phyloP scores from a whole-genome alignment of 2,113 vertebrate species.

The Poicephalus meyeri region DNA sequence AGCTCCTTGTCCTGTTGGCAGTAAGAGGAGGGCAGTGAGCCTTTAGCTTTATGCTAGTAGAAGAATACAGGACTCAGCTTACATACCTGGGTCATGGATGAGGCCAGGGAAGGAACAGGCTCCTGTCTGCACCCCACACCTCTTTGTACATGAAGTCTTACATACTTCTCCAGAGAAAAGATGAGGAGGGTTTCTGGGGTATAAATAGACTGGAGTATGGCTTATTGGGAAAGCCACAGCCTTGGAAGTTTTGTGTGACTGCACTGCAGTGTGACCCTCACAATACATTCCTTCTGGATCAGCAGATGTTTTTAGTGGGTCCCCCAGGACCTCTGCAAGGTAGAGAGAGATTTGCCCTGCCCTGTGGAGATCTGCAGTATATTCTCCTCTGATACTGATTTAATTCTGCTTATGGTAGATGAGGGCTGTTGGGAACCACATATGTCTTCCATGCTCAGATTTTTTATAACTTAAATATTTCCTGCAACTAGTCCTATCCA shows the following conservation, averaged over 20 bases:
- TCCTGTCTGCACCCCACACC: fast-evolving
- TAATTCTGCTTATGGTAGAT: not conserved
- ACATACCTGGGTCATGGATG: fast-evolving
- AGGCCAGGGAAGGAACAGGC: not conserved
- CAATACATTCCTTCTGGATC: fast-evolving
- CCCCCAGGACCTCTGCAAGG: not conserved
- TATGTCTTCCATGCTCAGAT: not conserved
- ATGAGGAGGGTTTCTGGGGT: not conserved
- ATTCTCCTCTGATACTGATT: not conserved
- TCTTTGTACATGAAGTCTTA: not conserved
- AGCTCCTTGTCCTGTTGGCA: not conserved
- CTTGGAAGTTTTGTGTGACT: not conserved
- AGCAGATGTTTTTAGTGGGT: not conserved
- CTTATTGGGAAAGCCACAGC: not conserved
- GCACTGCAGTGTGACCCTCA: not conserved
- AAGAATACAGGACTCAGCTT: not conserved
- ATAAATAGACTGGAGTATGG: not conserved
- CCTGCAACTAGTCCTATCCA: not conserved
- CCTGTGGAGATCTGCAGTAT: not conserved
- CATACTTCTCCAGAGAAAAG: not conserved
- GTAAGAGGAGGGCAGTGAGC: not conserved
- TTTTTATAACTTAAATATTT: not conserved
- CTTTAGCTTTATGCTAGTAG: fast-evolving
- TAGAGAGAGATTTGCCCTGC: not conserved
- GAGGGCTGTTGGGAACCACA: not conserved